Conservation (phyloP, 2,113 vertebrate genomes). For the Pluvianellus socialis region DNA sequence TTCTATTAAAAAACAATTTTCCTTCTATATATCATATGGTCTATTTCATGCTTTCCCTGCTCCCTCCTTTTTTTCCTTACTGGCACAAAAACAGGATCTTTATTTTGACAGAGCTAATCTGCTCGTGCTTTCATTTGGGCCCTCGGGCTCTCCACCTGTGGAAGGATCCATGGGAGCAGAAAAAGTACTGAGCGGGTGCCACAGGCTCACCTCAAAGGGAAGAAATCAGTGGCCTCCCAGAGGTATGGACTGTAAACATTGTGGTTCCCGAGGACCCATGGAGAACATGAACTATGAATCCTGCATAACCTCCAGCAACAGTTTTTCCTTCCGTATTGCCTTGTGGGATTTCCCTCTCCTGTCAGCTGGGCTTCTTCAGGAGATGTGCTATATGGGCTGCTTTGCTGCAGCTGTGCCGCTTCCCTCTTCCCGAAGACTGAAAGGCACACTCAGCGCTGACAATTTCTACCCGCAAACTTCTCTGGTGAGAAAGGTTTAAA, state of each 20-base stretch:
- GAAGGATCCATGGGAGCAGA: background rate
- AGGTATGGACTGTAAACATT: background rate
- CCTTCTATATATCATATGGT: background rate
- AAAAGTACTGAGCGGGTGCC: background rate
- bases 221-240: background rate
- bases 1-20: conserved; percentile 31
- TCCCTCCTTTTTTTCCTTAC: conserved; percentile 14
- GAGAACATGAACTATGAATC: background rate
- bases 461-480: background rate
- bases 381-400: background rate
- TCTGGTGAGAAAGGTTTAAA: background rate
- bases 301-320: background rate
- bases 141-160: conserved; percentile 41
- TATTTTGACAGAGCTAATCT: conserved; percentile 55
- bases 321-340: background rate
- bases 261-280: background rate
- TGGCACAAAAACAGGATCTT: conserved; percentile 31
- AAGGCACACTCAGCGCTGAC: background rate
- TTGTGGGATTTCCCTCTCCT: background rate
- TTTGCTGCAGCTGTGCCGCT: background rate
- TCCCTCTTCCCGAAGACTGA: background rate
- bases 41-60: background rate
- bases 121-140: background rate
- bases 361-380: background rate
- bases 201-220: background rate